A percentile compares a stretch with the other conserved stretches of the same genome.
These are phyloP conservation scores for Chionodraco myersi DNA, from an alignment of 2,113 vertebrate species.

Conservation along the genomic window DNA sequence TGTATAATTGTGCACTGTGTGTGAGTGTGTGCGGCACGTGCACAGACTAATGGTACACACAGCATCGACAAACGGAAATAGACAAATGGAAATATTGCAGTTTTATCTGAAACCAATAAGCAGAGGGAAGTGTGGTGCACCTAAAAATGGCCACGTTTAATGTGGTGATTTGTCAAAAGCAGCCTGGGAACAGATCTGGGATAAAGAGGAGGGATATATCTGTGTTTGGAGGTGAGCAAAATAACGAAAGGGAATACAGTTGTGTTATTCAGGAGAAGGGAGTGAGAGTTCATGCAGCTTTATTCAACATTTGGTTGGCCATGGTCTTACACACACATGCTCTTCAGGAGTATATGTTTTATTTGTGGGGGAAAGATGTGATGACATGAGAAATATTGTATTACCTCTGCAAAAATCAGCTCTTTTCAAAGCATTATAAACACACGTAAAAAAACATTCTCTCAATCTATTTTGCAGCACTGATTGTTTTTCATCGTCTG, in stretches of 20 bases:
- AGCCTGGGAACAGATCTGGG: conserved; percentile 34
- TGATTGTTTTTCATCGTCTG: conserved; percentile 9
- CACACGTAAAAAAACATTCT: background rate
- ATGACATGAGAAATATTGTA: background rate
- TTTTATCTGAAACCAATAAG: conserved; percentile 81
- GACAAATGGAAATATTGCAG: conserved; percentile 76
- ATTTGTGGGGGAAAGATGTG: background rate
- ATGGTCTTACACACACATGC: background rate
- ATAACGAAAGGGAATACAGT: conserved; percentile 23
- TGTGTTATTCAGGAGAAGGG: conserved; percentile 34
- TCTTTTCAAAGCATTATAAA: background rate
- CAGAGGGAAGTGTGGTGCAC: conserved; percentile 56
- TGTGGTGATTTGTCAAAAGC: conserved; percentile 76
- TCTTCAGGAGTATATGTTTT: background rate
- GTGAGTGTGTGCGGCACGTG: conserved; percentile 19
- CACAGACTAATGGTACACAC: background rate
- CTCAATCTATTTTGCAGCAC: background rate
- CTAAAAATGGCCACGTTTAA: conserved; percentile 68
- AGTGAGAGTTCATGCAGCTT: background rate
- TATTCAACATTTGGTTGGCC: background rate
- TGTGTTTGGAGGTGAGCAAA: conserved; percentile 60
- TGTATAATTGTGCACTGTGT: conserved; percentile 15
- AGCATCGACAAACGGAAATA: conserved; percentile 68
- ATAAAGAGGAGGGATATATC: conserved; percentile 54
- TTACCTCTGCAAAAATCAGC: background rate